Evolutionary conservation across 2,888 invertebrate species (phyloP).

Genomic region (Argyresthia albistria): DNA sequence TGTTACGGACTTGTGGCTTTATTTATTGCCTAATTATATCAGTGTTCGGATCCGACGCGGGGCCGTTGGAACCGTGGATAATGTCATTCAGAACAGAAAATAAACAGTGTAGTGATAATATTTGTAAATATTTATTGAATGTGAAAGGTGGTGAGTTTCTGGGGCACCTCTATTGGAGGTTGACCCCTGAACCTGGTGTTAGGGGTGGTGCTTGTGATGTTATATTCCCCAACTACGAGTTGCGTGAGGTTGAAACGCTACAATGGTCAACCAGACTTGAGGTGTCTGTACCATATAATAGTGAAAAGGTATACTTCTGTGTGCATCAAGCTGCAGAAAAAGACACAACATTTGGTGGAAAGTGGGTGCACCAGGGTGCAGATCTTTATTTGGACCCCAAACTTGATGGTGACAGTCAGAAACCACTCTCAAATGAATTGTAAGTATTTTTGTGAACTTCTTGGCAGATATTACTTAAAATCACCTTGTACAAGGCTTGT

Average conservation of each 20-base stretch:
- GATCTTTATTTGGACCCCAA: slow-evolving; percentile 45
- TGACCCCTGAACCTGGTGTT: slow-evolving; percentile 37
- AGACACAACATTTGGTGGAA: slow-evolving; percentile 34
- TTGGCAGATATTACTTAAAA: too few relatives aligned
- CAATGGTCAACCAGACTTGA: slow-evolving; percentile 37
- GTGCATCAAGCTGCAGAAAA: slow-evolving; percentile 29
- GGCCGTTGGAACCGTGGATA: slow-evolving; percentile 33
- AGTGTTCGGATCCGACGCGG: slow-evolving; percentile 28
- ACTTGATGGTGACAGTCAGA: slow-evolving; percentile 15
- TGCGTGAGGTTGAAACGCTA: slow-evolving; percentile 40
- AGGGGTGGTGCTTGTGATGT: slow-evolving; percentile 44
- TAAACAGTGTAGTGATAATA: slow-evolving; percentile 31
- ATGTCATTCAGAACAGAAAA: slow-evolving; percentile 33
- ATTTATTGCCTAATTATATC: slow-evolving; percentile 36
- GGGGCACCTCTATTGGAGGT: slow-evolving; percentile 54
- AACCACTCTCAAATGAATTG: too few relatives aligned
- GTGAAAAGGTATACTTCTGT: slow-evolving; percentile 48
- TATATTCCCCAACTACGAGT: slow-evolving; percentile 47
- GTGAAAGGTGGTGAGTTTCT: slow-evolving; percentile 50
- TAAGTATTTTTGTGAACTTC: too few relatives aligned
- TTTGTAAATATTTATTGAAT: slow-evolving; percentile 63
- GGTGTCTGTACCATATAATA: slow-evolving; percentile 30
- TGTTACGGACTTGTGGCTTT: slow-evolving; percentile 66
- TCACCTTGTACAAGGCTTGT: too few relatives aligned
- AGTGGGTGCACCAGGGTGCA: slow-evolving; percentile 68